Conservation (phyloP, 64 coral and sea anemone genomes). For the Acropora yongei region DNA sequence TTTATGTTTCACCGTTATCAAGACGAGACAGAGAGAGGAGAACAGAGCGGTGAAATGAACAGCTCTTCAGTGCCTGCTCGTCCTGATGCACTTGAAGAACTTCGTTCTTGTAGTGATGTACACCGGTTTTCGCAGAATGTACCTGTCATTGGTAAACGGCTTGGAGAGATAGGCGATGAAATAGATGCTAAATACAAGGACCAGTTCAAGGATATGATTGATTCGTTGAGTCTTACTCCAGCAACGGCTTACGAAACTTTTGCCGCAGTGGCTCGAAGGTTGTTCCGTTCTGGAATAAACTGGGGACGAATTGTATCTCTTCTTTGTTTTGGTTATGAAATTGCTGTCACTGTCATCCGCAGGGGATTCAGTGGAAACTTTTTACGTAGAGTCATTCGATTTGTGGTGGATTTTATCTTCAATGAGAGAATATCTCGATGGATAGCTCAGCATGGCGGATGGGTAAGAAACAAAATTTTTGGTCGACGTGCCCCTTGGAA, state of each 20-base stretch:
- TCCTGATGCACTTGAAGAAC: conserved; percentile 95
- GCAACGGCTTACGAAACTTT: conserved; percentile 94
- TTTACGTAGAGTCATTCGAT: conserved; percentile 90
- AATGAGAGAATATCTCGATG: conserved; percentile 91
- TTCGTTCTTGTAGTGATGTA: conserved; percentile 84
- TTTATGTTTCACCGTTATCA: conserved; percentile 95
- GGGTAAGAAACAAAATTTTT: conserved; percentile 58
- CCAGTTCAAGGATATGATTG: conserved; percentile 99
- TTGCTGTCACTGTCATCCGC: conserved; percentile 89
- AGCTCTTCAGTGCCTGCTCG: conserved; percentile 61
- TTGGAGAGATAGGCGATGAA: conserved; percentile 98
- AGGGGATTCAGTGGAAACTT: conserved; percentile 94
- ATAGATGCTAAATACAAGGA: conserved; percentile 96
- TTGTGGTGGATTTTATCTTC: conserved; percentile 97
- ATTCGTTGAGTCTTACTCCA: conserved; percentile 80
- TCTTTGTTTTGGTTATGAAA: conserved; percentile 96
- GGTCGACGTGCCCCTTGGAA: neutral
- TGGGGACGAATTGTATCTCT: conserved; percentile 93
- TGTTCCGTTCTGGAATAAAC: conserved; percentile 92
- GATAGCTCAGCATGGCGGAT: conserved; percentile 93
- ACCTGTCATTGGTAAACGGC: conserved; percentile 79
- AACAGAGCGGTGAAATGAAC: conserved; percentile 60
- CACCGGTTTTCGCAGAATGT: conserved; percentile 73
- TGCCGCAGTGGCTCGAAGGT: conserved; percentile 84
- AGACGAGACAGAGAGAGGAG: conserved; percentile 78